Base-by-base conservation (phyloP, 2,888 invertebrate genomes). In the Lottia gigantea region DNA sequence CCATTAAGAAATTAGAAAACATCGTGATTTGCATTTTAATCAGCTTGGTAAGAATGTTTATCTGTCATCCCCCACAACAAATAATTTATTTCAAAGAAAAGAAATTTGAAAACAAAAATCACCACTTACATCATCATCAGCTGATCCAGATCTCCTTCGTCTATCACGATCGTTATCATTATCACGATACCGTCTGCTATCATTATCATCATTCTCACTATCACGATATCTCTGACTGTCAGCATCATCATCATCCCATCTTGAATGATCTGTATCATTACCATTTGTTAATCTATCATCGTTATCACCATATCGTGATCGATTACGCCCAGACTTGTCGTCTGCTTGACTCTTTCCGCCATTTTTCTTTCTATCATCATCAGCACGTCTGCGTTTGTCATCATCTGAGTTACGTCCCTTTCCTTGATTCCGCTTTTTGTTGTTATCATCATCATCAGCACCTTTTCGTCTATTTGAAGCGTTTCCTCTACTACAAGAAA, bases 141-240 rank as follows among this genome's bases (percentile, higher is more conserved):
- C 55, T 15, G 19, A 23, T 23, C 55, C 23, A 23, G 19, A 55
- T 55, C 55, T 19, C 15, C 55, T 55, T 11, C 23, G 19, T 11
- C 55, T 14, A 55, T 55, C 55, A 65, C 46, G 46, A 46, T 68
- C 61, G 40, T 71, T 62, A 68, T 49, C 49, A 25, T 67, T 67
- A 61, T 67, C 26, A 45, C 25, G 15, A 23, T 46, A 46, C 7
- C 15, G 46, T 65, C n/a, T 25, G 31, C 46, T 61, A 65, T 61
- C 25, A 12, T 65, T 26, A 25, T 45, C 62, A 14, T 70, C 46
- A 23, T 46, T 65, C 23, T 66, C 19, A 46, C 70, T 46, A 61
- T 70, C 49, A 47, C 64, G 55, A 55, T 55, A 11, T 16, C 12
- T 16, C 26, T 31, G 61, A 62, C 64, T 31, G 12, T 64, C 61